Percentiles rank a stretch among this genome's conserved stretches.
Conservation (phyloP, 2,888 invertebrate species). For the Taphrorychus bicolor region DNA sequence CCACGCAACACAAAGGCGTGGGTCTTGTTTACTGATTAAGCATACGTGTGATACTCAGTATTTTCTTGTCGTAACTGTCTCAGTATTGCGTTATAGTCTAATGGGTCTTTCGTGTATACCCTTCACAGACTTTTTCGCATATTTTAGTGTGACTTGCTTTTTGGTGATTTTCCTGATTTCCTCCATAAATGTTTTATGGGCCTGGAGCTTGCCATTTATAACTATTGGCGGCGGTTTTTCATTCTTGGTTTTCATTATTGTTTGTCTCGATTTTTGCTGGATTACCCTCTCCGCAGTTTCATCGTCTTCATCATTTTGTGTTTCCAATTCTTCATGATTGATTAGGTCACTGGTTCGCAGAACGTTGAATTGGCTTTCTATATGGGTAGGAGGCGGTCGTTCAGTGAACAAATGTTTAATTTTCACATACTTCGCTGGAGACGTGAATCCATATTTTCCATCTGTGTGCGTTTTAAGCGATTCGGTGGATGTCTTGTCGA, state of each 20-base stretch:
- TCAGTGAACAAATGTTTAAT: background rate
- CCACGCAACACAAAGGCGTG: constrained; percentile 30
- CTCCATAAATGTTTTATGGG: background rate
- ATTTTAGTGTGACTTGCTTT: background rate
- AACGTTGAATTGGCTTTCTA: background rate
- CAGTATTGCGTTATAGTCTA: background rate
- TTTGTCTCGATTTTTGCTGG: background rate
- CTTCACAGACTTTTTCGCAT: constrained; percentile 6
- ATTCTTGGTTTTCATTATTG: background rate
- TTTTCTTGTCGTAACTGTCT: background rate
- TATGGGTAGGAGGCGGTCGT: background rate
- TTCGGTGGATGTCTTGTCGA: too few relatives aligned
- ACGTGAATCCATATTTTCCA: background rate
- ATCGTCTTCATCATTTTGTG: background rate
- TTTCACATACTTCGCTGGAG: background rate
- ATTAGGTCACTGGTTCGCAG: background rate
- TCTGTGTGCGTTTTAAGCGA: too few relatives aligned
- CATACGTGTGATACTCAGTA: constrained; percentile 6
- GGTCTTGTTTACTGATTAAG: constrained; percentile 8
- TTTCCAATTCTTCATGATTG: background rate
- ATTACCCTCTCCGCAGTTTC: background rate
- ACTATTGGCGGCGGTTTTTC: constrained; percentile 2
- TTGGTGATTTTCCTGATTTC: background rate
- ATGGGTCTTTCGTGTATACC: background rate
- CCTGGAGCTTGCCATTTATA: background rate